Conservation (phyloP, 2,797 vertebrate genomes). For the Tarsius wallacei region DNA sequence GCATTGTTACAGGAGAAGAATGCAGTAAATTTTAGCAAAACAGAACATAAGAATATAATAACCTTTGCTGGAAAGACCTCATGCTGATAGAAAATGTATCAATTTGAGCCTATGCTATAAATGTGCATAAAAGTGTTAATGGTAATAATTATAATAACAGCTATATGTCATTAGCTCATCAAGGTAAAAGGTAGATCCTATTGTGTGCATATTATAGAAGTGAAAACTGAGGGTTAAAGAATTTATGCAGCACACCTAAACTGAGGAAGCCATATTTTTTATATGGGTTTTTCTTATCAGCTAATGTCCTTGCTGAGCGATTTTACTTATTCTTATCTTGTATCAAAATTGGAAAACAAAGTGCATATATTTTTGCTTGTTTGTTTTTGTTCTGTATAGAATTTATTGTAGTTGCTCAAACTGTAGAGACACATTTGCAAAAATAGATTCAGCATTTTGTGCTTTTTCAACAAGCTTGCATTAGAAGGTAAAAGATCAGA, state of each 20-base stretch:
- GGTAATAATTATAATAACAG: neutral
- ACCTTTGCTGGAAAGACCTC: neutral
- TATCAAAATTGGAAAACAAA: neutral
- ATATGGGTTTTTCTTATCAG: neutral
- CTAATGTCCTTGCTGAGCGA: neutral
- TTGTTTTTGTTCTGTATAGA: neutral
- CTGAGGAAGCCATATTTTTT: neutral
- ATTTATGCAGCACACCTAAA: neutral
- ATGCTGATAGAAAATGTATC: neutral
- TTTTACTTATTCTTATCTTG: neutral
- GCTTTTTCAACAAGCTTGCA: neutral
- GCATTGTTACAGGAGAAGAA: neutral
- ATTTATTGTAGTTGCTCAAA: neutral
- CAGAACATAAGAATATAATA: neutral
- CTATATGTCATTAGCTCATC: neutral
- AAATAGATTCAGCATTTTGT: neutral
- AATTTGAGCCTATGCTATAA: neutral
- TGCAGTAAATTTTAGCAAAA: neutral
- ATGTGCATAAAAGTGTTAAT: neutral
- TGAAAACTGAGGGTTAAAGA: neutral
- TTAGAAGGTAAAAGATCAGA: neutral
- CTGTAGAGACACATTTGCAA: neutral
- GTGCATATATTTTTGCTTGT: neutral
- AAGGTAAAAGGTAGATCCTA: neutral
- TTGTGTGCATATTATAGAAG: fast-evolving